Conservation (phyloP, 2,113 vertebrate species). For the Alouatta palliata region DNA sequence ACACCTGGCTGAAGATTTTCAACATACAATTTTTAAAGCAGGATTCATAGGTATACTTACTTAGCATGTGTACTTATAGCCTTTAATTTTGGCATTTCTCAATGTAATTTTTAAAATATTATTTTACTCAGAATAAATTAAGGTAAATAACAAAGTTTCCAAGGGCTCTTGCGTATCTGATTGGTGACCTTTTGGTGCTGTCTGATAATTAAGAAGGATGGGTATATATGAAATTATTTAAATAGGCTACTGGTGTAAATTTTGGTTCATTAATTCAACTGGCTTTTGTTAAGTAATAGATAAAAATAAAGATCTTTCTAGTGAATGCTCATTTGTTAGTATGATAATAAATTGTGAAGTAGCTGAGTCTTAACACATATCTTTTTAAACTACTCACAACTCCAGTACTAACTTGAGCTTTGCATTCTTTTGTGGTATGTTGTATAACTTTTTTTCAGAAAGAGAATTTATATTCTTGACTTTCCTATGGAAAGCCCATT, state of each 20-base stretch:
- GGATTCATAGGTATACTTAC: neutral
- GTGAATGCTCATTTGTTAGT: neutral
- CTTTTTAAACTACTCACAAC: neutral
- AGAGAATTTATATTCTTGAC: neutral
- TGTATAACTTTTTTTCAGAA: neutral
- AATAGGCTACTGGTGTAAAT: constrained; percentile 18
- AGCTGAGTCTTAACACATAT: neutral
- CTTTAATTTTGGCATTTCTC: constrained; percentile 16
- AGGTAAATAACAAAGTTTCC: neutral
- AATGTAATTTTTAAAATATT: constrained; percentile 14
- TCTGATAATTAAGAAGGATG: neutral
- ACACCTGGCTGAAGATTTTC: neutral
- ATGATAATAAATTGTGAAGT: neutral
- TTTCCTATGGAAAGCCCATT: neutral
- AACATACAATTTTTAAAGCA: neutral
- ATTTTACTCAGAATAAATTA: neutral
- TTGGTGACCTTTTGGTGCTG: neutral
- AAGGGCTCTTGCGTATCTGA: neutral
- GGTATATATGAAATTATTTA: neutral
- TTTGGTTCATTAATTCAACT: constrained; percentile 13
- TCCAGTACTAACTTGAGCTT: neutral
- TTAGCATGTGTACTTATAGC: neutral
- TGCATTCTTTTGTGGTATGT: constrained; percentile 19
- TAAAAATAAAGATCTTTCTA: neutral
- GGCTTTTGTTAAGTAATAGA: neutral